Evolutionary conservation across 2,113 vertebrate species (phyloP).

Genomic region (Phyllostomus discolor): DNA sequence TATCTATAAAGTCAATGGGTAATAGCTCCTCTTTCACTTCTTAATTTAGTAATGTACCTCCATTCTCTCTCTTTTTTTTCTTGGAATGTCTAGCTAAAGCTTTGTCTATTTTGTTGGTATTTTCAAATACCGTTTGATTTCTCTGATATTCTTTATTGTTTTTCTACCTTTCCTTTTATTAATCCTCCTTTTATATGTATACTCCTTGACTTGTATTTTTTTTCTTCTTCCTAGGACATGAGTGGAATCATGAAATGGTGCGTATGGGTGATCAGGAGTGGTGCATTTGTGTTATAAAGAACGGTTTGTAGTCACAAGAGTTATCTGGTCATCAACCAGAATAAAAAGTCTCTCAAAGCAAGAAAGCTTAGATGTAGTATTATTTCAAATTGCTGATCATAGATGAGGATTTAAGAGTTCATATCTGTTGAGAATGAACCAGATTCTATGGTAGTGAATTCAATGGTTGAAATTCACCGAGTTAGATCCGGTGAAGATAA

Average conservation of each 20-base stretch:
- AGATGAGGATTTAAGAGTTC: background rate
- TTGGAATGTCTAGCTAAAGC: background rate
- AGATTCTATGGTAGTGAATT: background rate
- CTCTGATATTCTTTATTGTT: background rate
- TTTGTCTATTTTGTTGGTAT: background rate
- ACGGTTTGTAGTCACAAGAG: background rate
- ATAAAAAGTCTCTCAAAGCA: background rate
- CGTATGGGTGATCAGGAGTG: background rate
- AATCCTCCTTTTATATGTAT: background rate
- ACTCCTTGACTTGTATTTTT: background rate
- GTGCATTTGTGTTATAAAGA: background rate
- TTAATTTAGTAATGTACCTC: background rate
- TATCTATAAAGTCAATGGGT: background rate
- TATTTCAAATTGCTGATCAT: background rate
- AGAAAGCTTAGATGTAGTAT: background rate
- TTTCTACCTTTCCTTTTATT: background rate
- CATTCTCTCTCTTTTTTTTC: background rate
- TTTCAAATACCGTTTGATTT: slow-evolving; percentile 2
- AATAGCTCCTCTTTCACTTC: background rate
- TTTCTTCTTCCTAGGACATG: slow-evolving; percentile 50
- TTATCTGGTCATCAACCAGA: background rate
- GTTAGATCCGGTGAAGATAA: background rate
- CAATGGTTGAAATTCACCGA: background rate
- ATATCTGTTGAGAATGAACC: background rate
- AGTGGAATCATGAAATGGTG: slow-evolving; percentile 64